Evolutionary conservation across 2,888 invertebrate species (phyloP).

Genomic region (Fissipunctia ypsillon): DNA sequence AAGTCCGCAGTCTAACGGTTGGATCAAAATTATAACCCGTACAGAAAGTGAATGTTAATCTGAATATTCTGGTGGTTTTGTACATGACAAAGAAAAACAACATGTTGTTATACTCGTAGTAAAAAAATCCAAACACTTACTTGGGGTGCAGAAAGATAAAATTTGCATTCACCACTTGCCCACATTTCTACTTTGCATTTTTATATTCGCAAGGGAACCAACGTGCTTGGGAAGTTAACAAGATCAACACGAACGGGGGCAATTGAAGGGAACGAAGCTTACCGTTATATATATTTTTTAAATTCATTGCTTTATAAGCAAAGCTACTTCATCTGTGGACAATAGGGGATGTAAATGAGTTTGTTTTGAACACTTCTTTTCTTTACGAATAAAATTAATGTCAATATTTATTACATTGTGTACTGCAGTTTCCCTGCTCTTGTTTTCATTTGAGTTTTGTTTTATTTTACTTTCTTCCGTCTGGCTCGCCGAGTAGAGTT

Average conservation of each 20-base stretch:
- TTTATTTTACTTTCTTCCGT: conserved; percentile 47
- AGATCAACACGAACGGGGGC: conserved; percentile 72
- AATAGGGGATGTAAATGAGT: conserved; percentile 28
- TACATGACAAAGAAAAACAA: conserved; percentile 41
- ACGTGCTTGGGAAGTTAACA: conserved; percentile 79
- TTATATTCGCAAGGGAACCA: conserved; percentile 76
- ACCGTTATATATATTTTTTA: conserved; percentile 17
- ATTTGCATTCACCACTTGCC: conserved; percentile 80
- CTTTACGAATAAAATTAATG: conserved; percentile 19
- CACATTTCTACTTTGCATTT: conserved; percentile 78
- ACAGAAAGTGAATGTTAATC: conserved; percentile 54
- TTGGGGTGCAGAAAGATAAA: conserved; percentile 70
- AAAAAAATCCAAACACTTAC: conserved; percentile 57
- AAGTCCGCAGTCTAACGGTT: conserved; percentile 45
- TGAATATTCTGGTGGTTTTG: conserved; percentile 21
- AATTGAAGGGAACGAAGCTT: conserved; percentile 65
- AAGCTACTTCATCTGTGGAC: conserved; percentile 32
- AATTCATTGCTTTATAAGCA: conserved; percentile 43
- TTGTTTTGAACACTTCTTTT: conserved; percentile 44
- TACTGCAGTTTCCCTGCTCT: conserved; percentile 20
- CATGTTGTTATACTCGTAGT: conserved; percentile 44
- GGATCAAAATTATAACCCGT: conserved; percentile 41
- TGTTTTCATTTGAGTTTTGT: conserved; percentile 34
- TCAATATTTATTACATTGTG: conserved; percentile 42
- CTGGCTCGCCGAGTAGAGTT: conserved; percentile 30